A percentile compares a stretch with the other conserved stretches of the same genome.
These are phyloP conservation scores for Syngnathus scovelli DNA, from an alignment of 2,113 vertebrate genomes.

Conservation along the genomic window DNA sequence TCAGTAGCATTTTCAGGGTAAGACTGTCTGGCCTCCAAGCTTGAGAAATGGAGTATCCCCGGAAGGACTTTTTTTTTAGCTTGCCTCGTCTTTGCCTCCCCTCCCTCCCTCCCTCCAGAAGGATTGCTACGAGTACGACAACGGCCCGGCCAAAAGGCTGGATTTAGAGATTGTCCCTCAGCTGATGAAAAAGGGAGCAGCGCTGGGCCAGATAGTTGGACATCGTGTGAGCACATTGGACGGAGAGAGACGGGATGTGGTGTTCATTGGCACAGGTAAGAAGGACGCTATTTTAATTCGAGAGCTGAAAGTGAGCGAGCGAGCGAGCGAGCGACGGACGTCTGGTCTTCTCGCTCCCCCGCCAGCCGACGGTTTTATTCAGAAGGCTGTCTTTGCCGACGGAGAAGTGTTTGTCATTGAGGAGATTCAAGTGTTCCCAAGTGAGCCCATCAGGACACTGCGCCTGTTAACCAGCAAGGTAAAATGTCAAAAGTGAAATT, in stretches of 20 bases:
- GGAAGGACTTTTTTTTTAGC: too few relatives aligned
- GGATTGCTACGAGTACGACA: too few relatives aligned
- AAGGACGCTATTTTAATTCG: too few relatives aligned
- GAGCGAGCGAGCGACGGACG: too few relatives aligned
- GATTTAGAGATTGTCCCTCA: constrained; percentile 45
- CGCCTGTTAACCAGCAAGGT: constrained; percentile 70
- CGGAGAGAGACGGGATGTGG: constrained; percentile 51
- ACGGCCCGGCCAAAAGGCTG: too few relatives aligned
- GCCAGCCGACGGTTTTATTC: constrained; percentile 73
- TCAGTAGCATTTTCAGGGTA: too few relatives aligned
- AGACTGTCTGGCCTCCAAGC: too few relatives aligned
- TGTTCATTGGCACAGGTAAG: constrained; percentile 73
- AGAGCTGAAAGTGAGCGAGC: too few relatives aligned
- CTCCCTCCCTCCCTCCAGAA: too few relatives aligned
- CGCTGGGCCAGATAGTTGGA: constrained; percentile 68
- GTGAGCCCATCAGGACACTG: constrained; percentile 54
- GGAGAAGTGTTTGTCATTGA: constrained; percentile 74
- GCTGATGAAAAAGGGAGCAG: constrained; percentile 63
- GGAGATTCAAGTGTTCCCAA: constrained; percentile 68
- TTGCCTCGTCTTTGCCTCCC: too few relatives aligned
- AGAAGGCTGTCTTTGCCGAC: constrained; percentile 72
- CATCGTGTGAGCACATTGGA: constrained; percentile 61
- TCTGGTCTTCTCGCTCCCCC: constrained; percentile 9
- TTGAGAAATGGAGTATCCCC: too few relatives aligned
- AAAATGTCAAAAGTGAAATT: background rate